These are phyloP conservation scores for Myotis daubentonii DNA, from an alignment of 2,797 vertebrate genomes.

Conservation along the genomic window DNA sequence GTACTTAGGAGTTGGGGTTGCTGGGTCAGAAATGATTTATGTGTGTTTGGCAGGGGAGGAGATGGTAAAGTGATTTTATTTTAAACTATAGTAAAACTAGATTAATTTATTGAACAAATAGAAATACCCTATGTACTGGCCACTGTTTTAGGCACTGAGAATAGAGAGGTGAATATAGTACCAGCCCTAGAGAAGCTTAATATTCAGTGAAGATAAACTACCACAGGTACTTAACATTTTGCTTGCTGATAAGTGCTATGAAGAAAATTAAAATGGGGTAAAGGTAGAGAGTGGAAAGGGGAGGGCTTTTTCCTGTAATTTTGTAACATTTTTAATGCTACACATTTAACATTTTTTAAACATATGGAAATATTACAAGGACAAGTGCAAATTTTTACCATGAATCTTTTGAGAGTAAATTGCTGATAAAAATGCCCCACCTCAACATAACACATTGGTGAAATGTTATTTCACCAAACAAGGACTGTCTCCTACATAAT, in stretches of 20 bases:
- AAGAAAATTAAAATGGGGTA: neutral
- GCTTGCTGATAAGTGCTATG: neutral
- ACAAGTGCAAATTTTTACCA: neutral
- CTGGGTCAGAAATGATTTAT: neutral
- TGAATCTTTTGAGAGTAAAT: neutral
- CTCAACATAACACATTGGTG: neutral
- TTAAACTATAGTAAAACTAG: neutral
- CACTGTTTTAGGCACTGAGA: neutral
- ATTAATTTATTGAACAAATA: neutral
- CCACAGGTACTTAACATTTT: neutral
- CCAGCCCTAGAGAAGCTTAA: neutral
- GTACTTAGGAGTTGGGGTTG: neutral
- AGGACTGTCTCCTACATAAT: neutral
- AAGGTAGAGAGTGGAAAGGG: neutral
- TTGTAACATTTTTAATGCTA: neutral
- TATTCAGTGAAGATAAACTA: neutral
- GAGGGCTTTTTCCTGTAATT: neutral
- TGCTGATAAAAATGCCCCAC: neutral
- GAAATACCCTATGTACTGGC: neutral
- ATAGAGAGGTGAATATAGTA: neutral
- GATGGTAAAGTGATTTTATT: neutral
- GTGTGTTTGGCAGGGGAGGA: neutral
- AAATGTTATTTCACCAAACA: neutral
- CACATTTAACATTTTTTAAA: neutral
- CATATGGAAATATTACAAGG: neutral